Percentiles rank a stretch among this genome's conserved stretches.
These are phyloP conservation scores for Orchestia grillus DNA, from an alignment of 1,140 invertebrate species.

Conservation along the genomic window DNA sequence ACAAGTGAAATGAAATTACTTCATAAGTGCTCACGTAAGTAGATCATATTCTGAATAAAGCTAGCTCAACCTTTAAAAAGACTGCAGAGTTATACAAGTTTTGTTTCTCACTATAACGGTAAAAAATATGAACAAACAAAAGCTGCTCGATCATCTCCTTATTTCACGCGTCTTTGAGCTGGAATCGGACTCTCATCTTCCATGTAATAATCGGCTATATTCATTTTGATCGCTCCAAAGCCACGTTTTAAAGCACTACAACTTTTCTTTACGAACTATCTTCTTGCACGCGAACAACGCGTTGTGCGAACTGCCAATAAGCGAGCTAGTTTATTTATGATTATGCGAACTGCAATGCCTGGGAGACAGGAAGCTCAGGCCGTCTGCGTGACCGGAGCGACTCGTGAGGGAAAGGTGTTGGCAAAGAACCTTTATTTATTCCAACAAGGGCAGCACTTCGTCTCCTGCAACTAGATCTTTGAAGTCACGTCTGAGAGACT, in stretches of 20 bases:
- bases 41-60: neutral
- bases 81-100: neutral
- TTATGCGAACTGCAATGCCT: neutral
- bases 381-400: neutral
- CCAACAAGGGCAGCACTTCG: neutral
- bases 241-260: neutral
- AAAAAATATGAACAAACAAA: neutral
- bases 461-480: neutral
- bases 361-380: neutral
- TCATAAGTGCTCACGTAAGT: neutral
- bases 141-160: neutral
- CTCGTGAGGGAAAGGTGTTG: neutral
- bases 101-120: neutral
- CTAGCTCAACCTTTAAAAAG: neutral
- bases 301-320: neutral
- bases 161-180: neutral
- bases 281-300: neutral
- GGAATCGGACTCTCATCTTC: neutral
- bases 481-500: neutral
- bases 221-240: neutral
- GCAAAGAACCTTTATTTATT: too few species aligned
- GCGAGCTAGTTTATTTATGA: neutral
- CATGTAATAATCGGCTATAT: neutral
- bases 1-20: neutral
- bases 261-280: neutral